A percentile compares a stretch with the other conserved stretches of the same genome.
phyloP scores from a whole-genome alignment of 2,888 invertebrate genomes.

The Sarcophaga carnaria region DNA sequence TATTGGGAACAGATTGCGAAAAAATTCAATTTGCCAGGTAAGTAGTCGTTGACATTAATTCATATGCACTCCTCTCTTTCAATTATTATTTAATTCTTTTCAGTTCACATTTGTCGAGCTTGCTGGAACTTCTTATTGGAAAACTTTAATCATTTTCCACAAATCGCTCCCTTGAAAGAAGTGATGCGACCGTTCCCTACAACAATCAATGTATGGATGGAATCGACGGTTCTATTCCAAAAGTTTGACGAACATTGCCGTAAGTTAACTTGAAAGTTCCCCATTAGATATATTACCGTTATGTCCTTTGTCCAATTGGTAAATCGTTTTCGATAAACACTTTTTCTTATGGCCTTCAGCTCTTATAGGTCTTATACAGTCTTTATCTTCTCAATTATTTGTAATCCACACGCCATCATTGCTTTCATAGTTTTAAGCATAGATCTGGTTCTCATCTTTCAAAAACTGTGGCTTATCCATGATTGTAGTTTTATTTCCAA shows the following conservation, averaged over 20 bases:
- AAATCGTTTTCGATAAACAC: no score
- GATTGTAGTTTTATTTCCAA: no score
- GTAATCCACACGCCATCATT: no score
- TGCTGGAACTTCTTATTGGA: slow-evolving; percentile 73
- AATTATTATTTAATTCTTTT: not conserved
- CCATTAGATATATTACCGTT: no score
- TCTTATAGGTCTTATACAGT: no score
- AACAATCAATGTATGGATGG: slow-evolving; percentile 72
- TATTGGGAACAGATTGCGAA: slow-evolving; percentile 73
- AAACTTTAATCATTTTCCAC: slow-evolving; percentile 73
- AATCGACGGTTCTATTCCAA: slow-evolving; percentile 71
- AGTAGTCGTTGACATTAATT: not conserved
- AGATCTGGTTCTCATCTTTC: no score
- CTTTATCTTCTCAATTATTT: no score
- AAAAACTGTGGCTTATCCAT: no score
- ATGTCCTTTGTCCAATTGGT: no score
- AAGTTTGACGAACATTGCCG: slow-evolving; percentile 73
- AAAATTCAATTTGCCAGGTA: slow-evolving; percentile 73
- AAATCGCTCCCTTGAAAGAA: slow-evolving; percentile 74
- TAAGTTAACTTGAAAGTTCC: slow-evolving; percentile 38
- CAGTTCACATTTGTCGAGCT: slow-evolving; percentile 72
- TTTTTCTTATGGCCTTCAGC: no score
- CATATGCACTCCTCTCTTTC: not conserved
- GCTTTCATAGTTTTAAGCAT: no score
- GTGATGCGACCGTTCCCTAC: slow-evolving; percentile 74